Evolutionary conservation across 2,797 vertebrate genomes (phyloP), one percentile per base, ranked within the genome.

Genomic region (Gymnocypris eckloni): DNA sequence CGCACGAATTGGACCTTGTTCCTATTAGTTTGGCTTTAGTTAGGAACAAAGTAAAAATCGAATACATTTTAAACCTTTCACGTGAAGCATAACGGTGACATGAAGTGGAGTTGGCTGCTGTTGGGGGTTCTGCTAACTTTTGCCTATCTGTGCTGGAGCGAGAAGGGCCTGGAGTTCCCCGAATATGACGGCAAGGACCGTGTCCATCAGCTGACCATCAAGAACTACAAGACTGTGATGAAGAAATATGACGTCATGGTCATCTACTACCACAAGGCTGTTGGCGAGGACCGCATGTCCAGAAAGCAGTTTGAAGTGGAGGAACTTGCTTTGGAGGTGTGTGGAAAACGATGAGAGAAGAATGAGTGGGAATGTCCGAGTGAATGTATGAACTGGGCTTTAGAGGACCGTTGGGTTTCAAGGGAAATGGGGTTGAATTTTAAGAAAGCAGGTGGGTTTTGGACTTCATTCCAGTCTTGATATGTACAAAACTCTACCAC

Each of bases 171-270:
- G 91, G 94, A 97, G 87, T 94, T 97, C 91, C 97, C 97, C 0
- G 94, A 96, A 89, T 97, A 97, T 0, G 97, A 98, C 0, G 97
- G 97, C n/a, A 93, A 92, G 91, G 97, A 97, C 91, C 96, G 97
- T 0, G 96, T 98, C 86, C 92, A 97, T 59, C 91, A 94, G 28
- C 94, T 98, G 90, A 96, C 79, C 20, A 70, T 90, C 87, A 97
- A 96, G 93, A 97, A 97, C 95, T 97, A 96, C 96, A 97, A 96
- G 91, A 93, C 94, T 0, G 70, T 96, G 90, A 97, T 97, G 95
- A 97, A 97, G 94, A 95, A 96, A 91, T 97, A 95, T 11, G 97
- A 97, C 4, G 95, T 97, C 83, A 95, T 98, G 95, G 97, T 97
- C 3, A 95, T 98, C 92, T 97, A 97, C 90, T 96, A 96, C 92